These are phyloP conservation scores for Drosophila lacteicornis DNA, from an alignment of 1,140 invertebrate species.

Conservation along the genomic window DNA sequence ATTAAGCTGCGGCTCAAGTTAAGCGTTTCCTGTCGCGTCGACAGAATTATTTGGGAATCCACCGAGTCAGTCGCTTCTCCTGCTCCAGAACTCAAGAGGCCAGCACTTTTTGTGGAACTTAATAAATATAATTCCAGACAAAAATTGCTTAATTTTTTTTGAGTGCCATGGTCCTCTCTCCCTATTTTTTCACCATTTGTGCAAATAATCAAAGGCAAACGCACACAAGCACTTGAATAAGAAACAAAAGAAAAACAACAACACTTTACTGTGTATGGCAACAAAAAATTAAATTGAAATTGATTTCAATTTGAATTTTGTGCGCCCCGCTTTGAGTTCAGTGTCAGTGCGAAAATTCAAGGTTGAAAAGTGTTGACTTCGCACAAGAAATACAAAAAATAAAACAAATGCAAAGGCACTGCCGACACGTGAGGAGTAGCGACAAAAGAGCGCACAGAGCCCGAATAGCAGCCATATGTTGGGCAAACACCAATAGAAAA, in stretches of 20 bases:
- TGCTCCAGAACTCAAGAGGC: constrained; percentile 3
- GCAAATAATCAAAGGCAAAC: constrained; percentile 64
- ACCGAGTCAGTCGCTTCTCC: neutral
- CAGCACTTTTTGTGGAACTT: constrained; percentile 2
- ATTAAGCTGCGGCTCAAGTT: constrained; percentile 46
- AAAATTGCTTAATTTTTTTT: constrained; percentile 2
- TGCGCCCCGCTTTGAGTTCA: constrained; percentile 62
- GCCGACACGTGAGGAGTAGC: constrained; percentile 17
- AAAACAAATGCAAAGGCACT: constrained; percentile 25
- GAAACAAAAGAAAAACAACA: constrained; percentile 41
- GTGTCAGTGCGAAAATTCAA: constrained; percentile 76
- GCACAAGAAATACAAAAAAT: constrained; percentile 30
- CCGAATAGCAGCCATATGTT: constrained; percentile 58
- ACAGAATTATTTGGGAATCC: constrained; percentile 24
- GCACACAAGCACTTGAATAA: constrained; percentile 23
- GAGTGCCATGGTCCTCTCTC: neutral
- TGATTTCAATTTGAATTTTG: constrained; percentile 80
- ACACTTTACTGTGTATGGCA: constrained; percentile 31
- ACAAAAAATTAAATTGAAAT: constrained; percentile 72
- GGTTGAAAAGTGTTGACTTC: constrained; percentile 64
- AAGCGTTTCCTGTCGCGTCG: constrained; percentile 50
- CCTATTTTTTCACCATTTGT: constrained; percentile 48
- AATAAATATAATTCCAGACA: constrained; percentile 25
- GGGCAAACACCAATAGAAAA: constrained; percentile 47
- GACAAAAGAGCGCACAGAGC: constrained; percentile 22